Conservation (phyloP, 2,797 vertebrate species). For the Vireo griseus region DNA sequence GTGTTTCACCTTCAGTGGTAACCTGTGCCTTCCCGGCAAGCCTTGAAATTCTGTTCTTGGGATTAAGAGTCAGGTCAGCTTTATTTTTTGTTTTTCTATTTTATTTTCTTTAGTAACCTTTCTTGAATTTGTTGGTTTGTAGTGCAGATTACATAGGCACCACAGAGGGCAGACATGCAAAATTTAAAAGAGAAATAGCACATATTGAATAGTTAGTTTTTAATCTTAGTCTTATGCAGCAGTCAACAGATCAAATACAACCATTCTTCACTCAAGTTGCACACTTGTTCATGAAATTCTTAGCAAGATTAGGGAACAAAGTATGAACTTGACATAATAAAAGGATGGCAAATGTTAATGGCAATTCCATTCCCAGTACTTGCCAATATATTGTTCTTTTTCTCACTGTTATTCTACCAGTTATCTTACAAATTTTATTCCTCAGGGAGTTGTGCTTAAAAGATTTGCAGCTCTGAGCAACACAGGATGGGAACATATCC, state of each 20-base stretch:
- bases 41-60: neutral
- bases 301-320: neutral
- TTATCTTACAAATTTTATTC: slow-evolving; percentile 15
- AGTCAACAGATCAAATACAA: neutral
- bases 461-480: neutral
- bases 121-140: neutral
- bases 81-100: neutral
- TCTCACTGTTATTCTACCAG: neutral
- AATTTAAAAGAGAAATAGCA: neutral
- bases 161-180: neutral
- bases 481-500: neutral
- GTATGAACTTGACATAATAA: neutral
- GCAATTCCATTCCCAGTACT: neutral
- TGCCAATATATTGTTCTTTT: neutral
- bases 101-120: neutral
- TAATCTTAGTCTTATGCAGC: neutral
- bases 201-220: neutral
- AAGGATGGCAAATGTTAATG: neutral
- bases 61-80: neutral
- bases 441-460: neutral
- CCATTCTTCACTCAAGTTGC: neutral
- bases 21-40: neutral
- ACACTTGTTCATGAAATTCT: neutral
- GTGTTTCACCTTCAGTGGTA: neutral
- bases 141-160: neutral